Evolutionary conservation across 2,113 vertebrate genomes (phyloP).

Genomic region (Puffinus mauretanicus): DNA sequence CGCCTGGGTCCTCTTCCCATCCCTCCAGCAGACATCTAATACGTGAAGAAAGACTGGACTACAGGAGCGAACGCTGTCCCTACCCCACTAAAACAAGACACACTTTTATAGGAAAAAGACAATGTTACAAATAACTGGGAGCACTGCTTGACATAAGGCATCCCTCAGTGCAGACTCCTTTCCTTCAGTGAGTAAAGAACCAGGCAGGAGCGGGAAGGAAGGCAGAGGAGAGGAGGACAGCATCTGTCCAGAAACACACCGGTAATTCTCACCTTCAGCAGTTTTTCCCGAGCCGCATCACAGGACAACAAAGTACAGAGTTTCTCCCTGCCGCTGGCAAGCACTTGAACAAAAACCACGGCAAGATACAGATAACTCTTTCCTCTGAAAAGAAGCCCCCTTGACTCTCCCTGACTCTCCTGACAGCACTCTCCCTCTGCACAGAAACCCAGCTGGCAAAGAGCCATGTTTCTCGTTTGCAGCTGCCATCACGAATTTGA

Average conservation of each 20-base stretch:
- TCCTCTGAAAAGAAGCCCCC: background rate
- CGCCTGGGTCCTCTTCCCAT: background rate
- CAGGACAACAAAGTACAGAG: background rate
- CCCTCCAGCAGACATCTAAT: background rate
- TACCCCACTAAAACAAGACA: background rate
- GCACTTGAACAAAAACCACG: background rate
- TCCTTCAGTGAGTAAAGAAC: background rate
- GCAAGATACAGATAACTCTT: background rate
- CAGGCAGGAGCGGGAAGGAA: background rate
- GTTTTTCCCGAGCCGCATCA: background rate
- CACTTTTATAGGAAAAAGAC: background rate
- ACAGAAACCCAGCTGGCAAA: background rate
- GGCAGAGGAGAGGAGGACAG: background rate
- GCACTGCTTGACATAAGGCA: background rate
- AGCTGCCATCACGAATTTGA: background rate
- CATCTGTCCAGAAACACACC: background rate
- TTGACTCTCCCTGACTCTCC: background rate
- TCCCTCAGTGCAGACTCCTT: accelerated
- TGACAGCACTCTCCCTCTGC: background rate
- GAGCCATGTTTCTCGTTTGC: background rate
- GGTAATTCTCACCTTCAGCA: background rate
- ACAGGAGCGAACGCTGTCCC: background rate
- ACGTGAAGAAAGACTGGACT: background rate
- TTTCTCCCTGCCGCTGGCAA: background rate
- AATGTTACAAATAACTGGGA: background rate